Percentiles rank a stretch among this genome's conserved stretches.
Conservation (phyloP, 2,113 vertebrate species). For the Chlamydotis undulata region DNA sequence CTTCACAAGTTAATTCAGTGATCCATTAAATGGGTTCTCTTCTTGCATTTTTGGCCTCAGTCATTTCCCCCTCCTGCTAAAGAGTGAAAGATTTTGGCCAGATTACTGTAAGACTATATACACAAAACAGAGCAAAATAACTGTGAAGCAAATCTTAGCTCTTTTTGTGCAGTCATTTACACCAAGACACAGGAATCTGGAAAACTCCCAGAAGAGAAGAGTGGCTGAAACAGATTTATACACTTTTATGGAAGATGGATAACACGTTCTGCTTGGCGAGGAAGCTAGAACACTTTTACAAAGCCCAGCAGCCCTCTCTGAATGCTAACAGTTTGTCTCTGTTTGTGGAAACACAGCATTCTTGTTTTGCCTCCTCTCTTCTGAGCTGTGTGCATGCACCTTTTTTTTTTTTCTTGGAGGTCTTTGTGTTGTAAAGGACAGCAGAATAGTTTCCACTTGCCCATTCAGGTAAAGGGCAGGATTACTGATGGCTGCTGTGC, state of each 20-base stretch:
- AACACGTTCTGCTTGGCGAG: not conserved
- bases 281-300: not conserved
- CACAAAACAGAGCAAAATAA: not conserved
- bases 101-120: not conserved
- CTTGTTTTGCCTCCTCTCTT: not conserved
- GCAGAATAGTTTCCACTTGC: not conserved
- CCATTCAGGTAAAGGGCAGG: not conserved
- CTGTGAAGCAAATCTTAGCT: not conserved
- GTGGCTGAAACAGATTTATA: not conserved
- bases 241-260: not conserved
- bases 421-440: not conserved
- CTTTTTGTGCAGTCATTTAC: not conserved
- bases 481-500: not conserved
- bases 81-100: not conserved
- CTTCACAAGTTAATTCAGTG: not conserved
- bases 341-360: constrained; percentile 17
- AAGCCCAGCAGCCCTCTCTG: constrained; percentile 19
- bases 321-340: constrained; percentile 9
- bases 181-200: not conserved
- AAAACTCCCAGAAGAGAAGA: not conserved
- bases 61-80: not conserved
- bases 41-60: not conserved
- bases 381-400: not conserved
- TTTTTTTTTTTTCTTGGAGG: not conserved
- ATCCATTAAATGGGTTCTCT: not conserved